Evolutionary conservation across 2,797 vertebrate species (phyloP), one percentile per base, ranked within the genome.

Genomic region (Vespertilio murinus): DNA sequence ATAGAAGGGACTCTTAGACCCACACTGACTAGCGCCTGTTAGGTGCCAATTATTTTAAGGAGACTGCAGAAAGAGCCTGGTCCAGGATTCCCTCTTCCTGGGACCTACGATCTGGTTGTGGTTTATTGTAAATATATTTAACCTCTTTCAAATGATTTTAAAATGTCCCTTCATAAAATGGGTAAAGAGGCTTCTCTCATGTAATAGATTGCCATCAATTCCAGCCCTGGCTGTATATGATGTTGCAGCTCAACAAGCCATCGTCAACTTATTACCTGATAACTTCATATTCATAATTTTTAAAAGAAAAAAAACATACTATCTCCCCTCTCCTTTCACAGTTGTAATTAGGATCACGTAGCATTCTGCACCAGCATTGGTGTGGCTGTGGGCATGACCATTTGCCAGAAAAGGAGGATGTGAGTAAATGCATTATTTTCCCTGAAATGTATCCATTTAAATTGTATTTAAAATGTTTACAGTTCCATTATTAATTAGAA

Each of bases 401-500:
- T 38, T 30, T 59, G 6, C 1, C 70, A 78, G 64, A 78, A 90
- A 94, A 69, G 81, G 45, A 65, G 0, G 0, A 20, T 85, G 3
- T 8, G 28, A 33, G 10, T 65, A 23, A 81, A 54, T 42, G 11
- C 5, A 80, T 16, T 23, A 1, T 73, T 69, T 52, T 9, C 23
- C 78, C 17, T 74, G 71, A 84, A 94, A 81, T 59, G 13, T 59
- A 74, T 64, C 23, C 33, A 70, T 67, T 83, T 92, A 77, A 71
- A 84, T 79, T 88, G 8, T 56, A 82, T 33, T 81, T 70, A 33
- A 70, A 84, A 45, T 16, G 5, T 78, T 56, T 90, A 52, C 1
- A 64, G 17, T 59, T 73, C 18, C 18, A 52, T 74, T 13, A 77
- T 75, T 49, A 49, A 75, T 49, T 22, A 49, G 30, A 49, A 49